A percentile compares a stretch with the other conserved stretches of the same genome.
Conservation (phyloP, 2,888 invertebrate genomes). For the Agrochola circellaris region DNA sequence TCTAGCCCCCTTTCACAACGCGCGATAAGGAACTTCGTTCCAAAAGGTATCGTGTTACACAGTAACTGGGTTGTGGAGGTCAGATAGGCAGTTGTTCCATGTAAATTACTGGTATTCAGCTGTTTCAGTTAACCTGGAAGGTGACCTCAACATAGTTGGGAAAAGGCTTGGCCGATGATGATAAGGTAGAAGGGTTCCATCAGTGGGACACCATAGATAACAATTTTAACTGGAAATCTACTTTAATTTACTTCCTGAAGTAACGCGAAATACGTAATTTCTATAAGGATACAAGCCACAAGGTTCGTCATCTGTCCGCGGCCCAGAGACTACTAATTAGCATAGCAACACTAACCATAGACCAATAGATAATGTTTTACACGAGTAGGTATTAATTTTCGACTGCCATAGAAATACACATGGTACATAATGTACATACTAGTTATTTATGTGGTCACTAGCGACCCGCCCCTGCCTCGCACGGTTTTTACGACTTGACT, state of each 20-base stretch:
- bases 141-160: not conserved
- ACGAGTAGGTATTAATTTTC: conserved; percentile 24
- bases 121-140: not conserved
- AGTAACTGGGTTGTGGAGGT: not conserved
- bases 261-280: conserved; percentile 23
- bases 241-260: conserved; percentile 21
- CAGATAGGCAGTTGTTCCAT: not conserved
- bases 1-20: too few species aligned
- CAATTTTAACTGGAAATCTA: not conserved
- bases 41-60: not conserved
- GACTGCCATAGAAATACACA: conserved; percentile 10
- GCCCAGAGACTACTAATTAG: conserved; percentile 42
- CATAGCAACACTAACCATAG: conserved; percentile 42
- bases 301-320: conserved; percentile 15
- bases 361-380: conserved; percentile 36
- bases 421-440: not conserved
- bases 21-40: too few species aligned
- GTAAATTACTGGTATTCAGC: not conserved
- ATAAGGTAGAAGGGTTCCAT: not conserved
- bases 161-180: not conserved
- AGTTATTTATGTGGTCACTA: too few species aligned
- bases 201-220: not conserved
- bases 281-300: conserved; percentile 23
- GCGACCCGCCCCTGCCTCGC: too few species aligned
- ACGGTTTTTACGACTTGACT: too few species aligned